A percentile compares a stretch with the other conserved stretches of the same genome.
phyloP scores from a whole-genome alignment of 2,888 invertebrate genomes.

The Hirtodrosophila trivittata region DNA sequence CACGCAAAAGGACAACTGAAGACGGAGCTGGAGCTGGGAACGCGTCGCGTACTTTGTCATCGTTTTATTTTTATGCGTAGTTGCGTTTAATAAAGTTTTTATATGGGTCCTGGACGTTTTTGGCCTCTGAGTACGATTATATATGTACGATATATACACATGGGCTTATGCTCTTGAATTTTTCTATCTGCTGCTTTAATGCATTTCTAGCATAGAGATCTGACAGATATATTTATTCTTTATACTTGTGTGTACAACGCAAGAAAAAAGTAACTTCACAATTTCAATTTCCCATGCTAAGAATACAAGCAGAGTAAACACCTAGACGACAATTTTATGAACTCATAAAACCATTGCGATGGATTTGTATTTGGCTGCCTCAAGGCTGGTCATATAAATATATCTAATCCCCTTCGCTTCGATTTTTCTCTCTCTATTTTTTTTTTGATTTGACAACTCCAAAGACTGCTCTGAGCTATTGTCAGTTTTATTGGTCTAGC shows the following conservation, averaged over 20 bases:
- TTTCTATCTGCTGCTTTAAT: constrained; percentile 68
- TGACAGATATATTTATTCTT: constrained; percentile 51
- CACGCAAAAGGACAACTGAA: constrained; percentile 53
- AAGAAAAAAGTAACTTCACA: constrained; percentile 66
- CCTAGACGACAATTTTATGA: constrained; percentile 71
- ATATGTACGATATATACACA: background rate
- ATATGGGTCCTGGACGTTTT: constrained; percentile 34
- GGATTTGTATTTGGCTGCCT: constrained; percentile 66
- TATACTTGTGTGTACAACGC: constrained; percentile 65
- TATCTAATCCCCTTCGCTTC: constrained; percentile 39
- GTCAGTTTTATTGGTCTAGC: constrained; percentile 40
- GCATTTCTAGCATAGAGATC: constrained; percentile 30
- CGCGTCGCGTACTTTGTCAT: constrained; percentile 76
- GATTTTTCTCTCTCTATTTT: background rate
- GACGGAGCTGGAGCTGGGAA: constrained; percentile 31
- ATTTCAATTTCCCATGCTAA: constrained; percentile 68
- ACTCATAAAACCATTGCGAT: constrained; percentile 74
- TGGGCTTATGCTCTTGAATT: constrained; percentile 26
- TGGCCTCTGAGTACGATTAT: background rate
- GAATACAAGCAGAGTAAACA: constrained; percentile 54
- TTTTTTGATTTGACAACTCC: background rate
- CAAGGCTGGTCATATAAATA: constrained; percentile 62
- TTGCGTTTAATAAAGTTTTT: constrained; percentile 79
- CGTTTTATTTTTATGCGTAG: constrained; percentile 77
- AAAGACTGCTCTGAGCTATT: constrained; percentile 39